Evolutionary conservation across 1,140 invertebrate genomes (phyloP).

Genomic region (Bombus affinis): DNA sequence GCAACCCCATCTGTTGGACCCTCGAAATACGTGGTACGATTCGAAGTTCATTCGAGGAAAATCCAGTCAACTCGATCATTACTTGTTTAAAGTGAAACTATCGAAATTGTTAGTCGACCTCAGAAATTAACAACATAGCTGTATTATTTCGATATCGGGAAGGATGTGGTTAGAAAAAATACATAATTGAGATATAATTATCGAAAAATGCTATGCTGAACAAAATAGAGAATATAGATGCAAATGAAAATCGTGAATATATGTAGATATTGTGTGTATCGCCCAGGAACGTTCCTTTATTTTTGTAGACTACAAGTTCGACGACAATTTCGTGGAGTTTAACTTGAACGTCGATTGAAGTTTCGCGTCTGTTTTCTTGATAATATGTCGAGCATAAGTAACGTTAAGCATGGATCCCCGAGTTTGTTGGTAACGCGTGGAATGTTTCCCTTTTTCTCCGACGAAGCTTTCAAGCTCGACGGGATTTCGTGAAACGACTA

Average conservation of each 20-base stretch:
- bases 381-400: constrained; percentile 25
- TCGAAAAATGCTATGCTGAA: background rate
- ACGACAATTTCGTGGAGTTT: constrained; percentile 29
- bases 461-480: background rate
- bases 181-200: background rate
- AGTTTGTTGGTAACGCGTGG: background rate
- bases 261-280: background rate
- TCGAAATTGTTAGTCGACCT: background rate
- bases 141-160: background rate
- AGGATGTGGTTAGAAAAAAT: background rate
- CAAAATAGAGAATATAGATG: background rate
- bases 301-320: background rate
- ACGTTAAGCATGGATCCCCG: background rate
- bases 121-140: background rate
- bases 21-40: background rate
- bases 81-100: background rate
- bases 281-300: background rate
- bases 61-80: background rate
- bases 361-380: constrained; percentile 35
- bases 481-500: background rate
- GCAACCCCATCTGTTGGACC: background rate
- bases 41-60: background rate
- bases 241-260: background rate
- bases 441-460: background rate
- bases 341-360: constrained; percentile 31